Evolutionary conservation across 2,888 invertebrate genomes (phyloP).

Genomic region (Conus canariensis): DNA sequence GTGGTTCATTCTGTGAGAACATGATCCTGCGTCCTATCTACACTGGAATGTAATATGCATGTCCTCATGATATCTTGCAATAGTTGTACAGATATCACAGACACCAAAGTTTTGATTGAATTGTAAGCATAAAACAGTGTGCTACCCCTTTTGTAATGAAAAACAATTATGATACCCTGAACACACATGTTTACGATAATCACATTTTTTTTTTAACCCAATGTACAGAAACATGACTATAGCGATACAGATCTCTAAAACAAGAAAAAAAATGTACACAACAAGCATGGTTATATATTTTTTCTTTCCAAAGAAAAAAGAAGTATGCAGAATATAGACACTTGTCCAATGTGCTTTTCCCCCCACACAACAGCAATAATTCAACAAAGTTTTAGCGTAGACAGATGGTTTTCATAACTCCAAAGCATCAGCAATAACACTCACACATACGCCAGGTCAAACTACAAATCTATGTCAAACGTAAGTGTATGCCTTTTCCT

Average conservation of each 20-base stretch:
- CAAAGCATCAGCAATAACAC: too few relatives aligned
- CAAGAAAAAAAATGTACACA: neutral
- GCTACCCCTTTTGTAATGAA: too few relatives aligned
- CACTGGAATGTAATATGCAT: neutral
- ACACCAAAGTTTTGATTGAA: neutral
- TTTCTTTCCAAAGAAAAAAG: neutral
- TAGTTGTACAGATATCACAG: neutral
- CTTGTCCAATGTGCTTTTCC: too few relatives aligned
- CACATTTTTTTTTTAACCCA: neutral
- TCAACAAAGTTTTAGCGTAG: too few relatives aligned
- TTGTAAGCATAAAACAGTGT: neutral
- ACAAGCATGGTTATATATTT: neutral
- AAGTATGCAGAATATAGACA: too few relatives aligned
- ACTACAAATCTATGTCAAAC: too few relatives aligned
- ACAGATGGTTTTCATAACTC: too few relatives aligned
- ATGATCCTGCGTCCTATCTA: neutral
- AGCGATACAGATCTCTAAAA: neutral
- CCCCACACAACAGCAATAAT: too few relatives aligned
- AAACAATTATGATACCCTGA: too few relatives aligned
- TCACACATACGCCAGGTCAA: too few relatives aligned
- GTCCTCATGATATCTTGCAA: neutral
- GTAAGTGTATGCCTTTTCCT: too few relatives aligned
- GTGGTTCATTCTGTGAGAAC: conserved; percentile 7
- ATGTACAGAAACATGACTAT: neutral
- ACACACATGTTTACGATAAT: neutral